Conservation (phyloP, 2,113 vertebrate genomes). For the Sander vitreus region DNA sequence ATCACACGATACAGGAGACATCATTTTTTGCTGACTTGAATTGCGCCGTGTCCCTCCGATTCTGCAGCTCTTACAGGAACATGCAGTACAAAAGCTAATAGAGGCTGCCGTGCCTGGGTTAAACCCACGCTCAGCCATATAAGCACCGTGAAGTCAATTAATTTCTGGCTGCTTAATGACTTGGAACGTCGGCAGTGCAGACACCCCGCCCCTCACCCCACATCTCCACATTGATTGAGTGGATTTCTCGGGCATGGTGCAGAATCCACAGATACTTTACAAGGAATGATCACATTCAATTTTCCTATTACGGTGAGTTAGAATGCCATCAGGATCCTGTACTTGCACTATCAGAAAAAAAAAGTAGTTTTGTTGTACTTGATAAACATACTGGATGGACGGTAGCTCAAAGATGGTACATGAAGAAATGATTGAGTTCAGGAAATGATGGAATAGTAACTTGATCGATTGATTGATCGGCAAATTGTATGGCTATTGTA, state of each 20-base stretch:
- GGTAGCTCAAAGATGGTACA: too few species aligned
- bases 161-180: constrained; percentile 86
- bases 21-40: constrained; percentile 69
- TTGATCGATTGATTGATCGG: too few species aligned
- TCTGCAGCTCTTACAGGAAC: constrained; percentile 51
- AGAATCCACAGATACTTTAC: constrained; percentile 67
- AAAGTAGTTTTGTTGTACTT: not conserved
- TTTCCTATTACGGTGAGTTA: constrained; percentile 60
- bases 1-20: constrained; percentile 59
- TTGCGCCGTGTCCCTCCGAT: constrained; percentile 47
- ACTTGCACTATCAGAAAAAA: constrained; percentile 20
- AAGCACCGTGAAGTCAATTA: constrained; percentile 84
- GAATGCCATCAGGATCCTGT: constrained; percentile 58
- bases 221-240: constrained; percentile 78
- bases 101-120: constrained; percentile 73
- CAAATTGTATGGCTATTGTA: too few species aligned
- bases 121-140: constrained; percentile 78
- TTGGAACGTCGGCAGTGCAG: constrained; percentile 78
- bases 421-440: too few species aligned
- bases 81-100: constrained; percentile 72
- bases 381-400: too few species aligned
- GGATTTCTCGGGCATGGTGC: constrained; percentile 76
- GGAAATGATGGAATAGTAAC: too few species aligned
- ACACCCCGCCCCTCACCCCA: constrained; percentile 68
- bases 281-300: constrained; percentile 67